These are phyloP conservation scores for Salmo trutta DNA, from an alignment of 2,797 vertebrate genomes.

Conservation along the genomic window DNA sequence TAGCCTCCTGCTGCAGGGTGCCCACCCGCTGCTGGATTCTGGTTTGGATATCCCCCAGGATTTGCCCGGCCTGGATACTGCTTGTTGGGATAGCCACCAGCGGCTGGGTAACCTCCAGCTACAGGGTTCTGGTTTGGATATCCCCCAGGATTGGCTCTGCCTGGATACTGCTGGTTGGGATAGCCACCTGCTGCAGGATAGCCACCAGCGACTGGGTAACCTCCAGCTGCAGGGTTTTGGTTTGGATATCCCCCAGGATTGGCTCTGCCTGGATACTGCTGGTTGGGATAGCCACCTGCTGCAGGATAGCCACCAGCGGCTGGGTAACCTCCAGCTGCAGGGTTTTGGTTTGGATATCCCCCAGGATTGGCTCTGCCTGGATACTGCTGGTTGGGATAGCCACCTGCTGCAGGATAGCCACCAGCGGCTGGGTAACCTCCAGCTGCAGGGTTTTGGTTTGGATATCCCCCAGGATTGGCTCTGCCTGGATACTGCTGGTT, in stretches of 20 bases:
- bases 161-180: too few species aligned
- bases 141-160: slow-evolving; percentile 16
- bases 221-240: slow-evolving; percentile 32
- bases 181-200: too few species aligned
- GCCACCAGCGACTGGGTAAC: too few species aligned
- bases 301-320: slow-evolving; percentile 15
- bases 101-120: slow-evolving; percentile 51
- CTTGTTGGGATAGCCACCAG: slow-evolving; percentile 53
- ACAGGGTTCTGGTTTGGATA: slow-evolving; percentile 38
- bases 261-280: slow-evolving; percentile 41
- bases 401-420: slow-evolving; percentile 20
- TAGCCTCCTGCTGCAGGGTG: slow-evolving; percentile 33
- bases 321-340: too few species aligned
- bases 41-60: slow-evolving; percentile 45
- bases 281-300: slow-evolving; percentile 48
- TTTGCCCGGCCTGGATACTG: slow-evolving; percentile 43
- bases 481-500: slow-evolving; percentile 28
- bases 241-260: slow-evolving; percentile 44
- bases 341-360: slow-evolving; percentile 47
- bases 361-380: slow-evolving; percentile 37
- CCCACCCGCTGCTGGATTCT: slow-evolving; percentile 35
- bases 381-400: slow-evolving; percentile 54
- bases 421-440: slow-evolving; percentile 36
- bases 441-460: too few species aligned
- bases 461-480: slow-evolving; percentile 41